Evolutionary conservation across 2,113 vertebrate genomes (phyloP), one percentile per base, ranked within the genome.

Genomic region (Gasterosteus aculeatus): DNA sequence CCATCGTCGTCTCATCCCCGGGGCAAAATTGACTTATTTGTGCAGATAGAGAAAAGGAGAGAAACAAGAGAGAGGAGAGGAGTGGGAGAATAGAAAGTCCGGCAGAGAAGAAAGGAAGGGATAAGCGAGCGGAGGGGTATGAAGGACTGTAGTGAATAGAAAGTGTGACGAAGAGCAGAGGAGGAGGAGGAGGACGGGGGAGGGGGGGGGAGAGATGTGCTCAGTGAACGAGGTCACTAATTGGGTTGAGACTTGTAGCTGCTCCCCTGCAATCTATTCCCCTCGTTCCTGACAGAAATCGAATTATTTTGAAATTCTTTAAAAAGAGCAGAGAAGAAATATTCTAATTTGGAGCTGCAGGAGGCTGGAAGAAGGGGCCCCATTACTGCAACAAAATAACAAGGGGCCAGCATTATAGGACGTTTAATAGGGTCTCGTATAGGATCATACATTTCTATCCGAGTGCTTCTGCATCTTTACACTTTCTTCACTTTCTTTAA

Each of bases 161-260:
- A 44, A 84, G 70, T 7, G 64, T 57, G 74, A 81, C 69, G 70
- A 75, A 44, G 81, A 82, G 44, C 19, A 69, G 61, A 63, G 41
- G 31, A 46, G 44, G 12, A 29, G 56, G 44, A 29, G 72, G 61
- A 56, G 42, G 31, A 35, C 33, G 33, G 14, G 26, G 22, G 54
- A 3, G 26, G 14, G 14, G 57, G 57, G 31, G 2, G 44, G n/a
- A 71, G 60, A 53, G 53, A 84, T 78, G 86, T 82, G 67, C 85
- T 85, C 72, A 58, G 67, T 31, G 83, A 88, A 85, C 53, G 51
- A 85, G 85, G 84, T 89, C 89, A 85, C 88, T 93, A 90, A 93
- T 92, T 91, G 90, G 89, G 86, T 81, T 77, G 83, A 85, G 84
- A 88, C 79, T 89, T 57, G 65, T 69, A 84, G 88, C 84, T 85